Conservation (phyloP, 2,888 invertebrate genomes). For the Hymenopus coronatus region DNA sequence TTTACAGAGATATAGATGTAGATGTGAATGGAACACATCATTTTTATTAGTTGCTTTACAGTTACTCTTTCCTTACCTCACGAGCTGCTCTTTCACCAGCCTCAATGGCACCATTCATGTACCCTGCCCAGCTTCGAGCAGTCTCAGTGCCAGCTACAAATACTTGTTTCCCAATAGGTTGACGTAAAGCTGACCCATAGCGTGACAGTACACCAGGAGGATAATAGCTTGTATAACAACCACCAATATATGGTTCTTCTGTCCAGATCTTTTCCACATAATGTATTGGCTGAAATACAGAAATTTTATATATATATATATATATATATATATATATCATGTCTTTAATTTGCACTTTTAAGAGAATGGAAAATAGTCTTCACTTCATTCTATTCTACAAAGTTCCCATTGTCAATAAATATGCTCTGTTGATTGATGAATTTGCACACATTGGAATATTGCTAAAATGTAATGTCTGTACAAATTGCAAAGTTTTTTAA, state of each 20-base stretch:
- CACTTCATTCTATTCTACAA: neutral
- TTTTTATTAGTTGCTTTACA: neutral
- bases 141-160: conserved; percentile 45
- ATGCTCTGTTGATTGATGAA: no score
- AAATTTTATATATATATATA: neutral
- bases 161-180: conserved; percentile 36
- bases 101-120: conserved; percentile 45
- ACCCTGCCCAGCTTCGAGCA: conserved; percentile 44
- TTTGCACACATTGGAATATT: no score
- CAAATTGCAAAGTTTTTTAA: no score
- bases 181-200: conserved; percentile 32
- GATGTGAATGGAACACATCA: no score
- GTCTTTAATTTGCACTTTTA: no score
- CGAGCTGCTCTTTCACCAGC: conserved; percentile 41
- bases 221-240: conserved; percentile 45
- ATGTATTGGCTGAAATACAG: conserved; percentile 37
- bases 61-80: conserved; percentile 34
- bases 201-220: conserved; percentile 44
- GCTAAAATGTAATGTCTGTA: no score
- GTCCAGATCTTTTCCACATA: conserved; percentile 47
- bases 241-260: conserved; percentile 47
- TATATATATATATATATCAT: no score
- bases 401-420: neutral
- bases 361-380: no score
- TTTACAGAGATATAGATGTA: no score